Evolutionary conservation across 2,888 invertebrate genomes (phyloP).

Genomic region (Drosophila meridionalis): DNA sequence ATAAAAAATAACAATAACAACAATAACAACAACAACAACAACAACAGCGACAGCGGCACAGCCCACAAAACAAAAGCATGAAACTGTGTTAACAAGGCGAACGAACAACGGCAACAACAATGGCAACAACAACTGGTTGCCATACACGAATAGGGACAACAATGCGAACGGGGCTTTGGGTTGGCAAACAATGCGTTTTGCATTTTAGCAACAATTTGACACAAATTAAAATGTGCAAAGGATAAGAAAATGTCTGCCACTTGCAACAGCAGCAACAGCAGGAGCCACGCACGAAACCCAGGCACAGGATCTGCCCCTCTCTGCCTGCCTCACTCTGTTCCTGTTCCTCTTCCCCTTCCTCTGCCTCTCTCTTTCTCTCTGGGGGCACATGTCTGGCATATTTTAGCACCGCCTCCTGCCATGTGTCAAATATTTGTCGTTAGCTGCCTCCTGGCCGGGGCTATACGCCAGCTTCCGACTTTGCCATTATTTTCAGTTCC

Average conservation of each 20-base stretch:
- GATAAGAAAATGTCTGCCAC: constrained; percentile 47
- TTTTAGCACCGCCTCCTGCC: constrained; percentile 56
- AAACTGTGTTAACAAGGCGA: constrained; percentile 78
- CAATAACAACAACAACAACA: background rate
- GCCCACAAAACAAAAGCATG: constrained; percentile 75
- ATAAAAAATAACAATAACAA: constrained; percentile 41
- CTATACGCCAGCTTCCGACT: constrained; percentile 58
- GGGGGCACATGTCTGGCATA: constrained; percentile 72
- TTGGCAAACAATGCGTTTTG: constrained; percentile 75
- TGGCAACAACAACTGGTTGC: constrained; percentile 37
- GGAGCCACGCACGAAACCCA: constrained; percentile 41
- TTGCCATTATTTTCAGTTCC: constrained; percentile 33
- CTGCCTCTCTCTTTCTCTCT: background rate
- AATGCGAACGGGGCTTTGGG: constrained; percentile 37
- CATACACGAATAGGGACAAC: constrained; percentile 53
- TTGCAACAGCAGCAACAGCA: constrained; percentile 25
- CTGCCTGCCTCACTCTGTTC: background rate
- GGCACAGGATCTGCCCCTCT: constrained; percentile 15
- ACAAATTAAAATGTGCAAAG: constrained; percentile 77
- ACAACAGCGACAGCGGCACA: constrained; percentile 12
- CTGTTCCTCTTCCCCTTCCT: background rate
- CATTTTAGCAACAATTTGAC: constrained; percentile 81
- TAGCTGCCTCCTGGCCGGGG: constrained; percentile 54
- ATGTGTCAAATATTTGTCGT: constrained; percentile 77
- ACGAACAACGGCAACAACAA: constrained; percentile 37